A percentile compares a stretch with the other conserved stretches of the same genome.
phyloP scores from a whole-genome alignment of 1,140 invertebrate genomes.

The Euborellia annulipes region DNA sequence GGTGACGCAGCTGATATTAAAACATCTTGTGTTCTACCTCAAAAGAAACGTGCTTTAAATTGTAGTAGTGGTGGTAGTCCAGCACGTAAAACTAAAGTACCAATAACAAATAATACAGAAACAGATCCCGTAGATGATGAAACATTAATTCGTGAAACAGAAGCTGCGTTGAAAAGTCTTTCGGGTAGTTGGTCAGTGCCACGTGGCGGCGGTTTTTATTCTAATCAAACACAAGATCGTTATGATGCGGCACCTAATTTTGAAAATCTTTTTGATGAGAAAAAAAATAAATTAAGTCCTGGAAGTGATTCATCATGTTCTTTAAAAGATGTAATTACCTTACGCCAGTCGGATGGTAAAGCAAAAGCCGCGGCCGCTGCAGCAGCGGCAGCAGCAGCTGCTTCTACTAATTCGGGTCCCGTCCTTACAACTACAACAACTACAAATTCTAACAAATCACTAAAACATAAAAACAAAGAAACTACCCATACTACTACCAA shows the following conservation, averaged over 20 bases:
- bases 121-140: slow-evolving; percentile 48
- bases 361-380: too few species aligned
- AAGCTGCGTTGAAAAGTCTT: slow-evolving; percentile 64
- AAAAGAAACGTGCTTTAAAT: slow-evolving; percentile 41
- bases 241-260: slow-evolving; percentile 44
- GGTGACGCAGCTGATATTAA: slow-evolving; percentile 29
- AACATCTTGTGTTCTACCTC: slow-evolving; percentile 33
- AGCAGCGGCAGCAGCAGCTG: too few species aligned
- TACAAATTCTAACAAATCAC: too few species aligned
- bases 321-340: slow-evolving; percentile 45
- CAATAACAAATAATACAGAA: slow-evolving; percentile 20
- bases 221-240: slow-evolving; percentile 47
- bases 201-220: slow-evolving; percentile 37
- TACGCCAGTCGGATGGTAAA: slow-evolving; percentile 21
- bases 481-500: too few species aligned
- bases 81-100: too few species aligned
- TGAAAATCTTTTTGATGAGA: slow-evolving; percentile 72
- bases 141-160: slow-evolving; percentile 66
- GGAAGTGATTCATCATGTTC: slow-evolving; percentile 1
- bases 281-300: slow-evolving; percentile 33
- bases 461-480: too few species aligned
- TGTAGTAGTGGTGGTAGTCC: slow-evolving; percentile 9
- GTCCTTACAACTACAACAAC: too few species aligned
- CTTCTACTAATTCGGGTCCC: too few species aligned
- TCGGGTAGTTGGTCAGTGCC: slow-evolving; percentile 64